Base-by-base conservation (phyloP, 1,140 invertebrate species). In the Drosophila ficusphila region DNA sequence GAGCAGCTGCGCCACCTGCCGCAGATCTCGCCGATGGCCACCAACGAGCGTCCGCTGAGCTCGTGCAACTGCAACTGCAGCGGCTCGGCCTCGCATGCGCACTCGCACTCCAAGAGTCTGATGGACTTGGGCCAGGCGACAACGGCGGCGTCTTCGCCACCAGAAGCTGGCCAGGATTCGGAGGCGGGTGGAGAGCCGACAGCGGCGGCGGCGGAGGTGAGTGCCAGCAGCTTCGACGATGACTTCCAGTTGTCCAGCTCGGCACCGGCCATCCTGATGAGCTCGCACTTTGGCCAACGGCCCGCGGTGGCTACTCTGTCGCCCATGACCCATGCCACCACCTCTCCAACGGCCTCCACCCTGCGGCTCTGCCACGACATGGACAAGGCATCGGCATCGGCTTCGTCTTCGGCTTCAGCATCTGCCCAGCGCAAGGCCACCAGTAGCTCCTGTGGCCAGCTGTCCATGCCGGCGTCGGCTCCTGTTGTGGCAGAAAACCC, bases 1-100 rank as follows among this genome's bases (percentile, higher is more conserved):
- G 65, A 71, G 36, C 60, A 64, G n/a, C 23, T 70, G 36, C 41
- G 53, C 11, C 57, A 90, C 25, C 36, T 89, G 54, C 67, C 75
- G 7, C 81, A 83, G 49, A 91, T 89, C 16, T 90, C 77, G 3
- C 76, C 91, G 8, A 38, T 91, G 60, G 89, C 92, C 23, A 93
- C 92, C 31, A 93, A 93, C 54, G 93, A 93, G 75, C 78, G 92
- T 2, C 93, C 93, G 0, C 48, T 93, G 4, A 92, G 76, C 16
- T 46, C 42, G 7, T 91, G 88, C 62, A 90, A 89, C 12, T 91
- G 88, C 62, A 90, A 89, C 27, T 91, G 90, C 67, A 76, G 51
- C 39, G 65, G 60, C 11, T 65, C 47, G 2, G 46, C 31, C 9
- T 48, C 71, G 0, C 29, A 61, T 5, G 65, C 75, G 5, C 89